A percentile compares a stretch with the other conserved stretches of the same genome.
Conservation (phyloP, 2,888 invertebrate species). For the Tachina grossa region DNA sequence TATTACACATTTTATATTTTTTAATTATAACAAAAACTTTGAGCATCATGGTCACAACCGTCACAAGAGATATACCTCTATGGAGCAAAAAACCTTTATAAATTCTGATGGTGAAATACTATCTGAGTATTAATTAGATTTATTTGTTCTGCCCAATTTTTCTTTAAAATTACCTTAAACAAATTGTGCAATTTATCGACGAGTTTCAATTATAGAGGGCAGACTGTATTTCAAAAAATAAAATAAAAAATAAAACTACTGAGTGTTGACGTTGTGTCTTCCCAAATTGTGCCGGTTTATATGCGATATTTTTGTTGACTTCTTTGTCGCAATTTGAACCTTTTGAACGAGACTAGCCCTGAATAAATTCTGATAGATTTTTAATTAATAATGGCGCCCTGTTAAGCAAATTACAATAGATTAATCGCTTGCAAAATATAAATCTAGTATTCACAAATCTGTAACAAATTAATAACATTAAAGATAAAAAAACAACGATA, state of each 20-base stretch:
- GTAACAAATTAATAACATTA: constrained; percentile 58
- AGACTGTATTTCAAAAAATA: background rate
- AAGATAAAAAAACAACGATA: constrained; percentile 44
- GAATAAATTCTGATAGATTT: constrained; percentile 33
- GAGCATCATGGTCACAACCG: no score
- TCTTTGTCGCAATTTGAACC: constrained; percentile 1
- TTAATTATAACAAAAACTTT: no score
- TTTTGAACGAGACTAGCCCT: background rate
- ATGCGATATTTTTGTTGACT: background rate
- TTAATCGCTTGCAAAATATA: constrained; percentile 41
- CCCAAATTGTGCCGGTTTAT: background rate
- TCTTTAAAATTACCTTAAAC: no score
- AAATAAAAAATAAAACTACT: background rate
- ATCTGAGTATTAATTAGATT: no score
- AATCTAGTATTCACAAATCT: constrained; percentile 57
- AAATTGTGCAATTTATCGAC: no score
- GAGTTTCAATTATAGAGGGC: no score
- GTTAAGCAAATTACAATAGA: constrained; percentile 29
- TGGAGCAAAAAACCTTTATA: no score
- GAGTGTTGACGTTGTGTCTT: background rate
- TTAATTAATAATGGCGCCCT: constrained; percentile 61
- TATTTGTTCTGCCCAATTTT: no score
- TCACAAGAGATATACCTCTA: no score
- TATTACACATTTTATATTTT: no score
- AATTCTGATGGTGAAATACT: no score